A percentile compares a stretch with the other conserved stretches of the same genome.
These are phyloP conservation scores for Melanocharis versteri DNA, from an alignment of 2,113 vertebrate genomes.

Conservation along the genomic window DNA sequence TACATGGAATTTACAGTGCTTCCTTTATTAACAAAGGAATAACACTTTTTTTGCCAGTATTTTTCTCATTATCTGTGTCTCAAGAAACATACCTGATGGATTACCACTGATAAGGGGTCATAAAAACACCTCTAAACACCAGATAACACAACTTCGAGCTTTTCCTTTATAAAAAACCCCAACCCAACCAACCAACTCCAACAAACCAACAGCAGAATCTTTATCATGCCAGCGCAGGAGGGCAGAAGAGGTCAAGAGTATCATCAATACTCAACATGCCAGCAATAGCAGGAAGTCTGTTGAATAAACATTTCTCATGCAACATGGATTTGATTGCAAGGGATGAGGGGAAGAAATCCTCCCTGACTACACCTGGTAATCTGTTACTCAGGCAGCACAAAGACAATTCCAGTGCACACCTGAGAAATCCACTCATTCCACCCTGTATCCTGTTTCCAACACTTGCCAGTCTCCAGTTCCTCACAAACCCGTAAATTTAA, in stretches of 20 bases:
- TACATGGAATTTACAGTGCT: not conserved
- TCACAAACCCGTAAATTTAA: not conserved
- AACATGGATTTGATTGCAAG: not conserved
- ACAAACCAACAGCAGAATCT: not conserved
- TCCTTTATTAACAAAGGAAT: not conserved
- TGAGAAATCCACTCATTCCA: not conserved
- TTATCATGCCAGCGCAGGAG: not conserved
- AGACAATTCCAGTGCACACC: slow-evolving; percentile 16
- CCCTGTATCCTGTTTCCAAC: not conserved
- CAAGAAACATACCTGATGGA: not conserved
- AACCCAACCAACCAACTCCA: not conserved
- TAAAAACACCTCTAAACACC: not conserved
- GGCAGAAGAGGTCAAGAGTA: not conserved
- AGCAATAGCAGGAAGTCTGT: not conserved
- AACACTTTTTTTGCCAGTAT: not conserved
- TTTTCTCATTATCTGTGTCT: not conserved
- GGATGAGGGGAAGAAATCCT: not conserved
- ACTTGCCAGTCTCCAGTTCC: not conserved
- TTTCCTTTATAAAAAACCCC: not conserved
- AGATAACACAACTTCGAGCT: not conserved
- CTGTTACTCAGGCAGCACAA: not conserved
- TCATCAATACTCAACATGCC: not conserved
- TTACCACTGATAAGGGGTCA: not conserved
- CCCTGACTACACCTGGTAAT: not conserved
- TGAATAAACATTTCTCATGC: not conserved